A percentile compares a stretch with the other conserved stretches of the same genome.
Conservation (phyloP, 2,888 invertebrate species). For the Agapostemon virescens region DNA sequence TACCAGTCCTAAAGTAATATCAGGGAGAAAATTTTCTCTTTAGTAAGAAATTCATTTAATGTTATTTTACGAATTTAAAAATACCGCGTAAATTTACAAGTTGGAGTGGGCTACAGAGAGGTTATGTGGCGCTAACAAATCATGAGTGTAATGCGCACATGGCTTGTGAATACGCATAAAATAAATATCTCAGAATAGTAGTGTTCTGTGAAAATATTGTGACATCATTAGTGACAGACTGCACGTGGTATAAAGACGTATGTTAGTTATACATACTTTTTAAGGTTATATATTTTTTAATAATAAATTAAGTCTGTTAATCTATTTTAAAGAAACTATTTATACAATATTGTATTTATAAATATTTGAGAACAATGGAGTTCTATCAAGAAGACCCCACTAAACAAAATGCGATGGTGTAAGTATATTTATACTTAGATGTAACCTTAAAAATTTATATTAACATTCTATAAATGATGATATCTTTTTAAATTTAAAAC, state of each 20-base stretch:
- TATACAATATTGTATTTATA: not conserved
- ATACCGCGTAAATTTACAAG: not conserved
- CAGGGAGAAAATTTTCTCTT: not conserved
- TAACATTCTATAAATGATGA: not conserved
- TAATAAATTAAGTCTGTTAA: not conserved
- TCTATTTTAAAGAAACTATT: not conserved
- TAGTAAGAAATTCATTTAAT: not conserved
- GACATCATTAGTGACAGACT: not conserved
- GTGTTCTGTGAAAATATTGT: not conserved
- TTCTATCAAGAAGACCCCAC: constrained; percentile 19
- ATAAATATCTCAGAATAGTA: no score
- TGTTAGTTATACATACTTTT: not conserved
- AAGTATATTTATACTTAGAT: constrained; percentile 24
- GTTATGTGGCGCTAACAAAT: not conserved
- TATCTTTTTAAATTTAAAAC: not conserved
- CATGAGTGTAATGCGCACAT: not conserved
- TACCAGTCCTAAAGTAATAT: not conserved
- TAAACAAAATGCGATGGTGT: constrained; percentile 38
- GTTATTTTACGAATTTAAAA: not conserved
- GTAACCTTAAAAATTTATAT: constrained; percentile 19
- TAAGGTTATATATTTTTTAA: not conserved
- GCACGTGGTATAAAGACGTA: not conserved
- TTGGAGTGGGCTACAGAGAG: no score
- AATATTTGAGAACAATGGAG: constrained; percentile 26
- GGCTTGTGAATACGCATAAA: no score